Evolutionary conservation across 1,140 invertebrate species (phyloP), one percentile per base, ranked within the genome.

Genomic region (Steinernema khuongi): DNA sequence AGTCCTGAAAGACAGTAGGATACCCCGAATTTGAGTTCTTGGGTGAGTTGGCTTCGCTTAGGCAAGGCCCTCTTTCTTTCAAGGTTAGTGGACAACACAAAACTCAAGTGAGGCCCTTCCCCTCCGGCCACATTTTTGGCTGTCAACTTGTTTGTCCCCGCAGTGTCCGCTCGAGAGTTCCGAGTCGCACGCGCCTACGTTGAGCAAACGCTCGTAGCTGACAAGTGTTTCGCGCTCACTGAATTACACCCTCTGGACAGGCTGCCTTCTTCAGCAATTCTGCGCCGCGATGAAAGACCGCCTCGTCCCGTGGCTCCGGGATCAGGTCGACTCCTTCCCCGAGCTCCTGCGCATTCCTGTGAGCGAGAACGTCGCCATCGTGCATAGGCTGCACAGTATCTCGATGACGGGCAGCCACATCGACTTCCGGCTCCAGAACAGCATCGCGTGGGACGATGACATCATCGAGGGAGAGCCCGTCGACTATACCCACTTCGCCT

Each of bases 281-380:
- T 77, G 76, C 44, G 43, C 43, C 19, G 68, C 75, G 70, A 77
- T 77, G 76, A 60, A 67, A 68, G 43, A 71, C 11, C 68, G 75
- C 22, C 75, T 74, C 70, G 67, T 77, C 28, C 76, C 76, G 28
- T 77, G 76, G 76, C 73, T 77, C 1, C 66, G 75, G 29, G 73
- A 74, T 44, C 76, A 77, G 44, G 30, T 77, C 18, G 66, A 68
- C 19, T 66, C 72, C 17, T 77, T 77, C 70, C 76, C 76, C 14
- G 68, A 70, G 22, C 50, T 60, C 2, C 14, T 60, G 50, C 50
- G 50, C 22, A n/a, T 60, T 22, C 50, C 50, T 7, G 26, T 60
- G 14, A 60, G 50, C 50, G 50, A 60, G 4, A 60, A 60, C 50
- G 50, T 60, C 7, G 50, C 14, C 14, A 60, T 60, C 50, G 22